Evolutionary conservation across 2,888 invertebrate genomes (phyloP).

Genomic region (Leptodirus hochenwartii): DNA sequence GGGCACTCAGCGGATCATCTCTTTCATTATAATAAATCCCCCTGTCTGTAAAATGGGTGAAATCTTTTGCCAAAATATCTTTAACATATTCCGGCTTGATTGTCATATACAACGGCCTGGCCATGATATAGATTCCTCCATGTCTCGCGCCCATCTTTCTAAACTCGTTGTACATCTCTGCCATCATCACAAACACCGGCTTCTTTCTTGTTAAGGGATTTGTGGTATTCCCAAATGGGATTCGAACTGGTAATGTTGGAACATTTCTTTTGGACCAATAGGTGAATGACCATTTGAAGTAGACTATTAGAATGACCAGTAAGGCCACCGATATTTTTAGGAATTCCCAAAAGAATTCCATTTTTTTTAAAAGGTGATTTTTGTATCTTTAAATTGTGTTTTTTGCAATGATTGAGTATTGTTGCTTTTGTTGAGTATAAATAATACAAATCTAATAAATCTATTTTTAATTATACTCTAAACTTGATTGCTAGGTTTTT

Average conservation of each 20-base stretch:
- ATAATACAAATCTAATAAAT: no score
- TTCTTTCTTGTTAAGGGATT: conserved; percentile 9
- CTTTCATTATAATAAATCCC: conserved; percentile 21
- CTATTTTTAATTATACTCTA: no score
- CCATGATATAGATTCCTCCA: conserved; percentile 24
- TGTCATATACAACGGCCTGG: conserved; percentile 18
- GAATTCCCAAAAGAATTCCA: no score
- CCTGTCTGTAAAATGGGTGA: conserved; percentile 36
- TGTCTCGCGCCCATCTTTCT: conserved; percentile 14
- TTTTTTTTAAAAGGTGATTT: no score
- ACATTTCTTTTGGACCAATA: conserved; percentile 13
- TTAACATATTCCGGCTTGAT: conserved; percentile 18
- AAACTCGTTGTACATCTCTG: conserved; percentile 8
- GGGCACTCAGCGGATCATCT: conserved; percentile 35
- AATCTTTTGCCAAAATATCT: conserved; percentile 37
- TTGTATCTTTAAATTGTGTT: no score
- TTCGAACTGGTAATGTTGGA: conserved; percentile 10
- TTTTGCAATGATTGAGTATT: no score
- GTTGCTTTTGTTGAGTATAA: no score
- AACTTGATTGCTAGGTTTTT: no score
- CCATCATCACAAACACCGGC: conserved; percentile 8
- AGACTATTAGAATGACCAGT: not conserved
- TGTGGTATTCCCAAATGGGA: conserved; percentile 15
- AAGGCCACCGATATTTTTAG: no score
- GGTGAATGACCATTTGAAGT: conserved; percentile 10